Conservation (phyloP, 2,797 vertebrate genomes). For the Tenualosa ilisha region DNA sequence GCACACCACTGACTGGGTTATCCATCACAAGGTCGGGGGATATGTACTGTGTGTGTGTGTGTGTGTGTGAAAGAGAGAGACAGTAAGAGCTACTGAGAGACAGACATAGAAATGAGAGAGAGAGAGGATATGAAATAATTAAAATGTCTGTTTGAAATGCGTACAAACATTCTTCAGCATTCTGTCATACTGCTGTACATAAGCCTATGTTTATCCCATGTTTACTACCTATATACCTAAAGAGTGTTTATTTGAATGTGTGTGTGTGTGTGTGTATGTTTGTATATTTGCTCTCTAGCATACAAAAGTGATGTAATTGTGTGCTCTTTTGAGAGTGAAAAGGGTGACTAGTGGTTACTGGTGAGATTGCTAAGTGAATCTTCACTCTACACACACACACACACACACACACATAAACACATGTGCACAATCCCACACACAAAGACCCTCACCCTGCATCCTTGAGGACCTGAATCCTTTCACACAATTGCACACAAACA, state of each 20-base stretch:
- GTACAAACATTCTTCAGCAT: neutral
- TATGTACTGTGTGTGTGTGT: constrained; percentile 46
- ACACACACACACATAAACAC: constrained; percentile 3
- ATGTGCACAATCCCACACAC: neutral
- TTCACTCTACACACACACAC: constrained; percentile 33
- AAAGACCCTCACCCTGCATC: constrained; percentile 45
- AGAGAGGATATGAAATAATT: neutral
- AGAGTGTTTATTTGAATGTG: constrained; percentile 24
- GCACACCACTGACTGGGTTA: constrained; percentile 81
- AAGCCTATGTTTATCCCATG: neutral
- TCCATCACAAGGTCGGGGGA: constrained; percentile 70
- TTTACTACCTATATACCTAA: neutral
- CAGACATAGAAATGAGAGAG: neutral
- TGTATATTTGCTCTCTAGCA: neutral
- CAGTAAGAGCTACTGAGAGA: neutral
- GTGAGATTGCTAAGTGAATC: constrained; percentile 59
- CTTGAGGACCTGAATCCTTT: constrained; percentile 61
- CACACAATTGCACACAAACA: too few species aligned
- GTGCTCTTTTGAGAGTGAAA: constrained; percentile 37
- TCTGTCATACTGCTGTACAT: neutral
- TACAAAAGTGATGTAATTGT: constrained; percentile 13
- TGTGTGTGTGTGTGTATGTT: constrained; percentile 42
- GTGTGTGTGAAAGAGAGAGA: constrained; percentile 22
- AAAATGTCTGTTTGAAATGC: neutral
- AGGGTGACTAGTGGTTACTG: constrained; percentile 38